Evolutionary conservation across 2,113 vertebrate genomes (phyloP).

Genomic region (Callipepla californica): DNA sequence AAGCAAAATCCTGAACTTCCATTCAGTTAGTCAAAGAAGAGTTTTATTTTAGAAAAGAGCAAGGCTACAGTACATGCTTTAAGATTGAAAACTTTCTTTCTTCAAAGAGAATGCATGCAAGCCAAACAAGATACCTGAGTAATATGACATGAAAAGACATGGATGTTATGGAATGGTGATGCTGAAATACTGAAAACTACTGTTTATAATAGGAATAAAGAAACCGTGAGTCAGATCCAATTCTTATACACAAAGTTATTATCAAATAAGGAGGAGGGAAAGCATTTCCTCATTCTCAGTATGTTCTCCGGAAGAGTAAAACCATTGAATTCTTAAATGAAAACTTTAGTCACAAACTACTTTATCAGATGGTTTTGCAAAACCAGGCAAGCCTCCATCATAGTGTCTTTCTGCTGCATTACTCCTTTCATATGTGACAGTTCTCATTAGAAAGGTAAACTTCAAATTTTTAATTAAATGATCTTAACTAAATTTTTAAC

Average conservation of each 20-base stretch:
- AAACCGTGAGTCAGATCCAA: not conserved
- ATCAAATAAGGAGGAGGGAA: not conserved
- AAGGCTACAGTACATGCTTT: not conserved
- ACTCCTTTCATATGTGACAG: rapidly evolving
- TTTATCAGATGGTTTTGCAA: not conserved
- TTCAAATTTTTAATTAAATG: not conserved
- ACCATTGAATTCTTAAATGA: not conserved
- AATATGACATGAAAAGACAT: not conserved
- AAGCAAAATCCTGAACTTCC: not conserved
- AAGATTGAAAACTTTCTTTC: not conserved
- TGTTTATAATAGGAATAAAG: not conserved
- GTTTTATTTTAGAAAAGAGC: not conserved
- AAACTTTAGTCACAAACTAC: not conserved
- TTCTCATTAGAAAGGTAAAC: not conserved
- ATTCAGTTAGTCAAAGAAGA: not conserved
- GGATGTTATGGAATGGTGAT: not conserved
- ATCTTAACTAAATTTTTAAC: not conserved
- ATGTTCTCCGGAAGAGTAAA: not conserved
- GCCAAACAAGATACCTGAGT: not conserved
- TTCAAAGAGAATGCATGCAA: not conserved
- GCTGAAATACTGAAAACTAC: not conserved
- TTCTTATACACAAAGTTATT: not conserved
- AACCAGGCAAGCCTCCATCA: not conserved
- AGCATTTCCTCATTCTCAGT: not conserved
- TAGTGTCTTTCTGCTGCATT: not conserved